These are phyloP conservation scores for Myripristis murdjan DNA, from an alignment of 2,797 vertebrate species.

Conservation along the genomic window DNA sequence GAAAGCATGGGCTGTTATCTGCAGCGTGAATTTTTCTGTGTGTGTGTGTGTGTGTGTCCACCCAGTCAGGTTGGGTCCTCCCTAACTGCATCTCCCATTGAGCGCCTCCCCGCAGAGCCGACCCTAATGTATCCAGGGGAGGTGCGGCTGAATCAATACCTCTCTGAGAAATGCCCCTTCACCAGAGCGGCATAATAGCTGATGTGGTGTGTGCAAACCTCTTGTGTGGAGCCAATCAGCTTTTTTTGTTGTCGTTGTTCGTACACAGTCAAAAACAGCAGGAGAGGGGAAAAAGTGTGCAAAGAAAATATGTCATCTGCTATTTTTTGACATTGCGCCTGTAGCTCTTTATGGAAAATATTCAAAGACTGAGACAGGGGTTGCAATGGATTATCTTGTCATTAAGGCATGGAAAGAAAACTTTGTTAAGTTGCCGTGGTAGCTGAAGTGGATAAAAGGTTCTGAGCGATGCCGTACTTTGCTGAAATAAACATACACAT, in stretches of 20 bases:
- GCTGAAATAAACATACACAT: constrained; percentile 57
- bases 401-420: constrained; percentile 9
- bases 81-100: constrained; percentile 37
- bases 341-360: constrained; percentile 26
- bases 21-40: neutral
- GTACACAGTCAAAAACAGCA: constrained; percentile 9
- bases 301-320: neutral
- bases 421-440: constrained; percentile 27
- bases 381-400: neutral
- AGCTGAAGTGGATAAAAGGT: constrained; percentile 54
- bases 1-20: constrained; percentile 37
- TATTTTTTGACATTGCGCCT: neutral
- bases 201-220: constrained; percentile 39
- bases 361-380: neutral
- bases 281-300: neutral
- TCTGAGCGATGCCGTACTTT: constrained; percentile 40
- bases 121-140: constrained; percentile 66
- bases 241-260: constrained; percentile 2
- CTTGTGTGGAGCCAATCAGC: constrained; percentile 7
- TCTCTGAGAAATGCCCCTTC: constrained; percentile 59
- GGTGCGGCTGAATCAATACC: constrained; percentile 76
- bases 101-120: constrained; percentile 48
- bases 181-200: constrained; percentile 44
- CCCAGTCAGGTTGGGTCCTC: constrained; percentile 16
- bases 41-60: no score